Evolutionary conservation across 2,797 vertebrate genomes (phyloP).

Genomic region (Echeneis naucrates): DNA sequence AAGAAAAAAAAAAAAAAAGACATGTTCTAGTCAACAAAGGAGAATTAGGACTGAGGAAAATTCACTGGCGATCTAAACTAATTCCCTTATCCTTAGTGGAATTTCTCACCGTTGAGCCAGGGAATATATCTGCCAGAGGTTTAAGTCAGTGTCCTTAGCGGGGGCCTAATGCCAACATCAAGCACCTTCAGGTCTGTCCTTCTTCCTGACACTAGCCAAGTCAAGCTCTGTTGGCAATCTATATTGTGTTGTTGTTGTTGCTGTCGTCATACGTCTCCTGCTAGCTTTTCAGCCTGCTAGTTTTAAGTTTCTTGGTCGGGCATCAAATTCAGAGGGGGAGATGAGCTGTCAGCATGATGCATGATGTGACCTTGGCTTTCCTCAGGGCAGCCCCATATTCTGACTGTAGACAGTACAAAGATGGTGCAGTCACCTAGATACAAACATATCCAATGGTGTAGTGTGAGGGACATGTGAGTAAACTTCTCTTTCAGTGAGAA

Average conservation of each 20-base stretch:
- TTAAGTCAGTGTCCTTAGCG: conserved; percentile 28
- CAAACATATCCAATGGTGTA: not conserved
- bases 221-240: conserved; percentile 26
- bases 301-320: conserved; percentile 63
- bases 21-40: conserved; percentile 32
- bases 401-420: conserved; percentile 42
- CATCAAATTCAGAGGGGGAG: conserved; percentile 60
- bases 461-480: not conserved
- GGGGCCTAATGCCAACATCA: conserved; percentile 36
- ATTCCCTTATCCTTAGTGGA: conserved; percentile 52
- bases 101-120: conserved; percentile 43
- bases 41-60: conserved; percentile 33
- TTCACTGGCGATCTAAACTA: conserved; percentile 40
- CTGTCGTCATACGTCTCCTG: conserved; percentile 40
- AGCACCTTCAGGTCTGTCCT: conserved; percentile 11
- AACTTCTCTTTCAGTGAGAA: not conserved
- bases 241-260: conserved; percentile 30
- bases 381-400: conserved; percentile 27
- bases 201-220: conserved; percentile 34
- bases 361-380: conserved; percentile 52
- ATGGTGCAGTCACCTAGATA: conserved; percentile 42
- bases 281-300: conserved; percentile 34
- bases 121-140: conserved; percentile 36
- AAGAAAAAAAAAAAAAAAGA: conserved; percentile 41
- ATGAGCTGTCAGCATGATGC: conserved; percentile 58